Conservation (phyloP, 1,140 invertebrate genomes). For the Musca domestica region DNA sequence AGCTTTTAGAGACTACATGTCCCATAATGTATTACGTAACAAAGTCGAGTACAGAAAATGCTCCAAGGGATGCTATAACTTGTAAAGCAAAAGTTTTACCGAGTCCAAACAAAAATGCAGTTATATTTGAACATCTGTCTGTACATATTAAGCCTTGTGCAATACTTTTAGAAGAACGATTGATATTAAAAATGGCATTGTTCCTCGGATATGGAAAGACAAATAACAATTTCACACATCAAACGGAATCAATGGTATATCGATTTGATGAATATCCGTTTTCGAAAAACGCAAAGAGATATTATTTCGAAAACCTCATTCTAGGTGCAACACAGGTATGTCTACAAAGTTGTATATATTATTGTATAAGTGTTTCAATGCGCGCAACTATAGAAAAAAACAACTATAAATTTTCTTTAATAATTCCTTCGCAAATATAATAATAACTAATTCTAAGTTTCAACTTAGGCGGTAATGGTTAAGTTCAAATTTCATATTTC, state of each 20-base stretch:
- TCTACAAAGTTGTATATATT: no score
- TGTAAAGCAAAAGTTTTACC: conserved; percentile 67
- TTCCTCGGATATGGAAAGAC: conserved; percentile 62
- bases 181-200: conserved; percentile 78
- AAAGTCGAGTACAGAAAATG: conserved; percentile 46
- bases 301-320: conserved; percentile 87
- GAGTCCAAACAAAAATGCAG: conserved; percentile 71
- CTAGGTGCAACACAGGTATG: conserved; percentile 68
- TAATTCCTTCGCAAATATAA: neutral
- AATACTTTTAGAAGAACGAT: conserved; percentile 80
- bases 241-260: conserved; percentile 67
- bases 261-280: conserved; percentile 76
- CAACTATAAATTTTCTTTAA: no score
- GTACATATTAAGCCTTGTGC: conserved; percentile 80
- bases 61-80: conserved; percentile 62
- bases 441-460: no score
- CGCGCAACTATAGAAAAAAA: neutral
- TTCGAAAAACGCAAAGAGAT: conserved; percentile 75
- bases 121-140: conserved; percentile 77
- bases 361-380: conserved; percentile 10
- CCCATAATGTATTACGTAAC: conserved; percentile 77
- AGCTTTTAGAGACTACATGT: conserved; percentile 80
- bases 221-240: conserved; percentile 35
- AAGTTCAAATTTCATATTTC: no score
- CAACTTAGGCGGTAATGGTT: no score